phyloP scores from a whole-genome alignment of 2,797 vertebrate genomes.

The Crenuchus spilurus region DNA sequence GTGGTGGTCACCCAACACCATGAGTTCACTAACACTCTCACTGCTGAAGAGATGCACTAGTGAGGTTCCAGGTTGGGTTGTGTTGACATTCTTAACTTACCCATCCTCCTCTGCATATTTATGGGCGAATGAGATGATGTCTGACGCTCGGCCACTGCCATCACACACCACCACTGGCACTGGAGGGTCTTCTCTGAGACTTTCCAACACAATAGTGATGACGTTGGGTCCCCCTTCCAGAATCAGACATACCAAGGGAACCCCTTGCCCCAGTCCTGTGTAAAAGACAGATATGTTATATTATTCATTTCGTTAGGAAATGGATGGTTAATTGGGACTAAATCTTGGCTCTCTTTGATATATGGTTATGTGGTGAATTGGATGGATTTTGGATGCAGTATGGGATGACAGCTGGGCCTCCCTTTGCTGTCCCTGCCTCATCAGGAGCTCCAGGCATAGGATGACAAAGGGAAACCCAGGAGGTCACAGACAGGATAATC shows the following conservation, averaged over 20 bases:
- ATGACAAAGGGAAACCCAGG: conserved; percentile 99
- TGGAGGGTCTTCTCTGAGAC: conserved; percentile 91
- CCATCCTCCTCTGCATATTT: conserved; percentile 94
- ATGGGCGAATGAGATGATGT: conserved; percentile 95
- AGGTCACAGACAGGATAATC: conserved; percentile 77
- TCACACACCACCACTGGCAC: conserved; percentile 95
- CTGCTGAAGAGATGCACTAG: no score
- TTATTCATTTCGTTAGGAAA: not conserved
- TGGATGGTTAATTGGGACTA: not conserved
- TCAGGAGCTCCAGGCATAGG: conserved; percentile 94
- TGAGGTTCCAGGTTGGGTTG: no score
- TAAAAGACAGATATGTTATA: conserved; percentile 13
- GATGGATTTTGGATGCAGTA: conserved; percentile 4
- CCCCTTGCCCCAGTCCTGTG: conserved; percentile 93
- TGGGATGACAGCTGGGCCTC: conserved; percentile 91
- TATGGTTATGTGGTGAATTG: not conserved
- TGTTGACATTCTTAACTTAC: no score
- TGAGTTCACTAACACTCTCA: no score
- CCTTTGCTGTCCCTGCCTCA: conserved; percentile 98
- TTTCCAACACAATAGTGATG: conserved; percentile 92
- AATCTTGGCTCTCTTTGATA: not conserved
- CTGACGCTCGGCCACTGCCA: conserved; percentile 91
- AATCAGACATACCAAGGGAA: conserved; percentile 93
- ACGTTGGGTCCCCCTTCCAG: conserved; percentile 96
- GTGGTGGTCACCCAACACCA: no score